Percentiles rank a stretch among this genome's conserved stretches.
These are phyloP conservation scores for Solea senegalensis DNA, from an alignment of 2,113 vertebrate genomes.

Conservation along the genomic window DNA sequence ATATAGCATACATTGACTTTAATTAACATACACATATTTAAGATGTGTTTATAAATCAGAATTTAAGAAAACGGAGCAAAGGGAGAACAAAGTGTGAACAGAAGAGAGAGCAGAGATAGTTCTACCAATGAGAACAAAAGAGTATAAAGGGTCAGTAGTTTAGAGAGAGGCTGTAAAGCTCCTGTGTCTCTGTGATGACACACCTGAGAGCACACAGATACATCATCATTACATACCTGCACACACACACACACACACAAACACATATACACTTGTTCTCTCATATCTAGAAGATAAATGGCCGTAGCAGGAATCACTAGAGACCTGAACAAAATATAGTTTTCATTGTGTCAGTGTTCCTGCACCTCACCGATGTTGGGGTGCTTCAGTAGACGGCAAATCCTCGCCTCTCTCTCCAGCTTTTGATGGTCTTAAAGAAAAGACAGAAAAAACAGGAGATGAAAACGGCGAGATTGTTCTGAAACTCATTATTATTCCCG, in stretches of 20 bases:
- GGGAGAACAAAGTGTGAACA: constrained; percentile 7
- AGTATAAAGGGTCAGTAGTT: constrained; percentile 39
- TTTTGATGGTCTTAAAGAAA: constrained; percentile 82
- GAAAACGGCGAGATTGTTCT: constrained; percentile 40
- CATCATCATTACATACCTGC: constrained; percentile 64
- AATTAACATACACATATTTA: background rate
- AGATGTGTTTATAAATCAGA: constrained; percentile 1
- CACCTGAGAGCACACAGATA: constrained; percentile 55
- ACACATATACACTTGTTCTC: background rate
- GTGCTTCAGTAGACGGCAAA: constrained; percentile 83
- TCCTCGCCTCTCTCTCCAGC: constrained; percentile 83
- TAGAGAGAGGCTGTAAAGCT: constrained; percentile 4
- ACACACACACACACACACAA: constrained; percentile 6
- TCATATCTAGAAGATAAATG: constrained; percentile 65
- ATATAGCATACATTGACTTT: background rate
- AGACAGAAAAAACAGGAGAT: constrained; percentile 43
- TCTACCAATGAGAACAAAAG: constrained; percentile 32
- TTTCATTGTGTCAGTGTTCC: constrained; percentile 7
- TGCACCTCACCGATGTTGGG: constrained; percentile 80
- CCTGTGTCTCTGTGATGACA: constrained; percentile 56
- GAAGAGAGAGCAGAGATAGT: constrained; percentile 7
- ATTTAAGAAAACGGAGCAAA: background rate
- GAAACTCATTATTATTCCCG: constrained; percentile 20
- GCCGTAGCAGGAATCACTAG: constrained; percentile 40
- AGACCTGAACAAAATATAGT: constrained; percentile 44